Conservation (phyloP, 2,797 vertebrate species). For the Emydoidea blandingii region DNA sequence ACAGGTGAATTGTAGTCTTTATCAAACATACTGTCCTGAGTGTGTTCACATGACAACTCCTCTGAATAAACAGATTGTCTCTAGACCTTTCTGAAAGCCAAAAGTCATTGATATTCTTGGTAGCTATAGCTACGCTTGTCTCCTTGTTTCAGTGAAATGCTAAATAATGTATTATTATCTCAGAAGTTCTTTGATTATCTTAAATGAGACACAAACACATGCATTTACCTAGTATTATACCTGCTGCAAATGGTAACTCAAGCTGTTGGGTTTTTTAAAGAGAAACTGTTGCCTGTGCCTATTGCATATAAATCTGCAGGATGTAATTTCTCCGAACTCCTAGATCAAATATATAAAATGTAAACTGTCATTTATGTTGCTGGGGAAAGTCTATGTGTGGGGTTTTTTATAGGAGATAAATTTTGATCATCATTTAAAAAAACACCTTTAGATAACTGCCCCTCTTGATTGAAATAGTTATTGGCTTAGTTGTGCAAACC, state of each 20-base stretch:
- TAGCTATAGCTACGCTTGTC: constrained; percentile 79
- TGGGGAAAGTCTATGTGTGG: not conserved
- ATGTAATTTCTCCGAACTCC: constrained; percentile 22
- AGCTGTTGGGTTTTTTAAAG: constrained; percentile 28
- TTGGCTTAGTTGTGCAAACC: constrained; percentile 44
- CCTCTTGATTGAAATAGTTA: constrained; percentile 31
- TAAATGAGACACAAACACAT: constrained; percentile 59
- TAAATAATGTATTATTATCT: constrained; percentile 63
- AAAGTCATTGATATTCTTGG: constrained; percentile 48
- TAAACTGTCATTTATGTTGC: constrained; percentile 27
- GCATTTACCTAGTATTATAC: constrained; percentile 46
- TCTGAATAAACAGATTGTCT: constrained; percentile 51
- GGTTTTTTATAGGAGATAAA: constrained; percentile 26
- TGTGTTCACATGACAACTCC: constrained; percentile 52
- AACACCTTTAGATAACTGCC: constrained; percentile 20
- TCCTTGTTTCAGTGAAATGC: constrained; percentile 61
- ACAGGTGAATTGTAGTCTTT: not conserved
- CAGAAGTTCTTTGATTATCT: constrained; percentile 49
- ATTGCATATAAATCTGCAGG: not conserved
- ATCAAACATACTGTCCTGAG: not conserved
- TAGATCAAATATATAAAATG: constrained; percentile 2
- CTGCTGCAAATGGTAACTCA: constrained; percentile 37
- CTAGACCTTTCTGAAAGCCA: constrained; percentile 58
- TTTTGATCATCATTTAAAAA: constrained; percentile 49
- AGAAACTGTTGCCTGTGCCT: not conserved